phyloP scores from a whole-genome alignment of 2,113 vertebrate genomes.

The Ancistrus triradiatus region DNA sequence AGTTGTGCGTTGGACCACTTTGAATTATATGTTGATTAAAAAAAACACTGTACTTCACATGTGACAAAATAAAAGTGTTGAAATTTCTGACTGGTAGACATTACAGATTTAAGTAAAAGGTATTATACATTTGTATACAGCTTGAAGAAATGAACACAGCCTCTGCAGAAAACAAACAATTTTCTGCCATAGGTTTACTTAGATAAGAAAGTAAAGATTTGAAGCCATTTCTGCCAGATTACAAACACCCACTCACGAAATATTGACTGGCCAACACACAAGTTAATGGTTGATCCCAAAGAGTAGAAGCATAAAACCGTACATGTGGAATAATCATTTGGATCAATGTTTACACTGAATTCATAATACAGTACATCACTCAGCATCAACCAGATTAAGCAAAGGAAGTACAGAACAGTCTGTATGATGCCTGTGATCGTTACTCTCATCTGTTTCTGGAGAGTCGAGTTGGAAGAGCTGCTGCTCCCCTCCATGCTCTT shows the following conservation, averaged over 20 bases:
- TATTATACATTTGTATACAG: too few species aligned
- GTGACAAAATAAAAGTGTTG: too few species aligned
- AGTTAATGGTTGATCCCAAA: conserved; percentile 17
- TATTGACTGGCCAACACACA: conserved; percentile 17
- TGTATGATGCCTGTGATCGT: conserved; percentile 30
- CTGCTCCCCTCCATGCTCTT: neutral
- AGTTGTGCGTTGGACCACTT: too few species aligned
- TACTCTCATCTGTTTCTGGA: conserved; percentile 23
- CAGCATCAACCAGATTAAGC: neutral
- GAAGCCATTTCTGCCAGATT: neutral
- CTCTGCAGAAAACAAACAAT: too few species aligned
- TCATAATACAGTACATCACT: neutral
- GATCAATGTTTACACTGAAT: neutral
- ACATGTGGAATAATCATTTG: neutral
- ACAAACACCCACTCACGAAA: neutral
- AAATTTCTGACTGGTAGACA: too few species aligned
- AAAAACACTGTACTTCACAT: too few species aligned
- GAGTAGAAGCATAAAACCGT: conserved; percentile 16
- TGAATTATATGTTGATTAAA: too few species aligned
- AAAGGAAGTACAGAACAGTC: conserved; percentile 19
- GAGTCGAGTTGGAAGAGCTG: too few species aligned
- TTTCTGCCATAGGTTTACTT: neutral
- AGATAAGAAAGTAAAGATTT: neutral
- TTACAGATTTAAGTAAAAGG: too few species aligned
- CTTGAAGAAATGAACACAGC: too few species aligned